phyloP scores from a whole-genome alignment of 2,113 vertebrate genomes.

The Cichladusa arquata region DNA sequence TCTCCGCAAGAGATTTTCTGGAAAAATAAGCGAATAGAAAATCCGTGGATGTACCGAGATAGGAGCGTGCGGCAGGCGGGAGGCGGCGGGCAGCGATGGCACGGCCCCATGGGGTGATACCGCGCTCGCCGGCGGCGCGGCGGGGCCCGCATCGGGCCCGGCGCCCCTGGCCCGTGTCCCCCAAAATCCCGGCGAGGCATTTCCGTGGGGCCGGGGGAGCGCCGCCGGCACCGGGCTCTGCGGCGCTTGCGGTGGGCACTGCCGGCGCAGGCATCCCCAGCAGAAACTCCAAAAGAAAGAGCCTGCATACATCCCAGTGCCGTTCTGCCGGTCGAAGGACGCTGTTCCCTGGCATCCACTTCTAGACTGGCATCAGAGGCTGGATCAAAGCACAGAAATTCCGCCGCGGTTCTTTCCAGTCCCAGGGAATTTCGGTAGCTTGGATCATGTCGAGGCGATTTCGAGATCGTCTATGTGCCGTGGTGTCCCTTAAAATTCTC shows the following conservation, averaged over 20 bases:
- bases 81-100: background rate
- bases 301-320: background rate
- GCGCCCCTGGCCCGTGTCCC: background rate
- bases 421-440: constrained; percentile 3
- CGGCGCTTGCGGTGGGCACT: background rate
- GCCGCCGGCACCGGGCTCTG: background rate
- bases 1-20: background rate
- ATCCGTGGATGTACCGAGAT: background rate
- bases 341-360: background rate
- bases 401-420: background rate
- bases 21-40: background rate
- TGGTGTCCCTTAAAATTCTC: constrained; percentile 18
- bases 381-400: background rate
- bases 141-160: background rate
- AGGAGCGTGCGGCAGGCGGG: background rate
- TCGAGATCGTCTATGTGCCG: background rate
- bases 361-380: background rate
- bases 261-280: background rate
- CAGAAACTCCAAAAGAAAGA: background rate
- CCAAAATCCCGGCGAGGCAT: background rate
- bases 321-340: background rate
- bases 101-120: background rate
- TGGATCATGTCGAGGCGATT: background rate
- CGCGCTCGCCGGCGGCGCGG: background rate
- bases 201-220: background rate